These are phyloP conservation scores for Phoenicopterus ruber DNA, from an alignment of 2,113 vertebrate species.

Conservation along the genomic window DNA sequence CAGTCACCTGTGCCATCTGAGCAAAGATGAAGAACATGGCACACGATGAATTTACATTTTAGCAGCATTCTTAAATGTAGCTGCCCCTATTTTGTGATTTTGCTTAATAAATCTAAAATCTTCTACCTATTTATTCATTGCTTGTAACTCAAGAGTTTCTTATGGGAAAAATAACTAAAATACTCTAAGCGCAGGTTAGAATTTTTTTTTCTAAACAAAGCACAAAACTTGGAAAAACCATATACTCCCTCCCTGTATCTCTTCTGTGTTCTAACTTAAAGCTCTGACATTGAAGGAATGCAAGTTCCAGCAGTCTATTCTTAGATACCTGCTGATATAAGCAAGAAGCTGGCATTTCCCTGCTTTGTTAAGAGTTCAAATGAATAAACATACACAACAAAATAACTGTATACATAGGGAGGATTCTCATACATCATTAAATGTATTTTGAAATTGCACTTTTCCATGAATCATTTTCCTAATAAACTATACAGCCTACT, in stretches of 20 bases:
- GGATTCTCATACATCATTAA: not conserved
- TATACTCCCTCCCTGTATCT: not conserved
- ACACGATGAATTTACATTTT: not conserved
- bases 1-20: not conserved
- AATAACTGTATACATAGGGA: not conserved
- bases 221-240: not conserved
- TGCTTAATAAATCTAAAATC: not conserved
- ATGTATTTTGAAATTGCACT: not conserved
- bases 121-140: not conserved
- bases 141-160: not conserved
- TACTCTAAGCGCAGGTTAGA: not conserved
- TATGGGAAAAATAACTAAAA: not conserved
- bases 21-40: not conserved
- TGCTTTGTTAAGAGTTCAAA: not conserved
- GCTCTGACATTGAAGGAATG: not conserved
- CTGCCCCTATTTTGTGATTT: not conserved
- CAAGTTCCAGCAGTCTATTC: not conserved
- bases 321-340: not conserved
- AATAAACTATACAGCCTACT: not conserved
- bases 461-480: not conserved
- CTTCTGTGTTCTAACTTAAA: not conserved
- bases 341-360: not conserved
- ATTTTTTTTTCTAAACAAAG: not conserved
- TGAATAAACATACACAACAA: not conserved
- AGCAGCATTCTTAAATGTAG: not conserved